A percentile compares a stretch with the other conserved stretches of the same genome.
phyloP scores from a whole-genome alignment of 2,113 vertebrate species.

The Gymnogyps californianus region DNA sequence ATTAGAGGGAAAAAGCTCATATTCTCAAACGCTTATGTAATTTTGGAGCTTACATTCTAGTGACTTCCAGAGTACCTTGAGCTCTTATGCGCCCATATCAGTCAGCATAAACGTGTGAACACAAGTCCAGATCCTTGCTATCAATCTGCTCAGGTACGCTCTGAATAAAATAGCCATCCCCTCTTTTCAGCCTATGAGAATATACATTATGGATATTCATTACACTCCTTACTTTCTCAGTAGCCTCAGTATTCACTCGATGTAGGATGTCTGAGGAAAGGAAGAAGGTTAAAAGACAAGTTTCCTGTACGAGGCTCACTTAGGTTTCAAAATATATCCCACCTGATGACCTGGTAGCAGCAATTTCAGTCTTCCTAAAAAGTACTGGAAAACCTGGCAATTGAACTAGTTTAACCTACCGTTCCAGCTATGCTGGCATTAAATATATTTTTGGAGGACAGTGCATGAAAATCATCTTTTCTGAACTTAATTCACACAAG shows the following conservation, averaged over 20 bases:
- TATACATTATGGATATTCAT: neutral
- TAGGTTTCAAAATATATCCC: neutral
- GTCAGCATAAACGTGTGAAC: neutral
- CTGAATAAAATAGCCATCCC: neutral
- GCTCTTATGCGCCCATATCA: neutral
- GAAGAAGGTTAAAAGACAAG: neutral
- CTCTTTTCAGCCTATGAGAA: neutral
- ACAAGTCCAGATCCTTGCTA: neutral
- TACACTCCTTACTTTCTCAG: neutral
- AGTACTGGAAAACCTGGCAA: neutral
- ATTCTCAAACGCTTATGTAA: neutral
- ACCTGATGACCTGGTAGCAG: neutral
- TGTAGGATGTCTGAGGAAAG: neutral
- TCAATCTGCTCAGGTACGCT: neutral
- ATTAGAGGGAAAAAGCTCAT: neutral
- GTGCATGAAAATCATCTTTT: neutral
- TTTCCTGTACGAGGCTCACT: neutral
- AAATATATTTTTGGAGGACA: neutral
- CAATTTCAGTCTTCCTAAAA: neutral
- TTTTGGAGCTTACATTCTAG: neutral
- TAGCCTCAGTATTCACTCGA: neutral
- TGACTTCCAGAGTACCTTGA: neutral
- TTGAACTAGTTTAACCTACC: neutral
- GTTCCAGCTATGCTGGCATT: neutral
- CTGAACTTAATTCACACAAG: neutral